phyloP scores from a whole-genome alignment of 2,113 vertebrate species.

The Amblyornis subalaris region DNA sequence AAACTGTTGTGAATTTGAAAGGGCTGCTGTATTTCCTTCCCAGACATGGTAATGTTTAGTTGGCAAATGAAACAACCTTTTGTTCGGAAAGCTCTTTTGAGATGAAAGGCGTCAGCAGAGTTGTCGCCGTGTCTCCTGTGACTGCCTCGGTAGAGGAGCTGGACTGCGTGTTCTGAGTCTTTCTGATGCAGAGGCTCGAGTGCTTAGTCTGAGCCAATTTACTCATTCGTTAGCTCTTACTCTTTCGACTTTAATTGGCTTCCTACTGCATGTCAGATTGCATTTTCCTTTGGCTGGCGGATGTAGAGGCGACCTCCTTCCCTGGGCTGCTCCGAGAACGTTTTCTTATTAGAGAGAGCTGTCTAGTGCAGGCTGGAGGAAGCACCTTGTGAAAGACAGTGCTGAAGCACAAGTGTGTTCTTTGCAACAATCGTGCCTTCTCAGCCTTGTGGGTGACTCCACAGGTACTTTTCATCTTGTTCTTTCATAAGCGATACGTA shows the following conservation, averaged over 20 bases:
- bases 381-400: not conserved
- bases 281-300: conserved; percentile 21
- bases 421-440: not conserved
- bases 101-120: conserved; percentile 23
- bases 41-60: not conserved
- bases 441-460: not conserved
- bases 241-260: conserved; percentile 53
- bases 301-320: not conserved
- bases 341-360: conserved; percentile 17
- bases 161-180: not conserved
- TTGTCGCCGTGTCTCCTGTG: not conserved
- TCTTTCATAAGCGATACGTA: not conserved
- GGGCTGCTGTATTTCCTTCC: not conserved
- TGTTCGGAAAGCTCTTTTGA: not conserved
- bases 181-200: not conserved
- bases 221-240: conserved; percentile 40
- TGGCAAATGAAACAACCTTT: conserved; percentile 30
- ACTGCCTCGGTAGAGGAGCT: conserved; percentile 9
- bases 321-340: conserved; percentile 5
- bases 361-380: not conserved
- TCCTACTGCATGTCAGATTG: conserved; percentile 54
- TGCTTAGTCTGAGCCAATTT: conserved; percentile 51
- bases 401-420: not conserved
- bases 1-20: conserved; percentile 24
- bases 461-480: not conserved